phyloP scores from a whole-genome alignment of 1,140 invertebrate species.

The Dufourea novaeangliae region DNA sequence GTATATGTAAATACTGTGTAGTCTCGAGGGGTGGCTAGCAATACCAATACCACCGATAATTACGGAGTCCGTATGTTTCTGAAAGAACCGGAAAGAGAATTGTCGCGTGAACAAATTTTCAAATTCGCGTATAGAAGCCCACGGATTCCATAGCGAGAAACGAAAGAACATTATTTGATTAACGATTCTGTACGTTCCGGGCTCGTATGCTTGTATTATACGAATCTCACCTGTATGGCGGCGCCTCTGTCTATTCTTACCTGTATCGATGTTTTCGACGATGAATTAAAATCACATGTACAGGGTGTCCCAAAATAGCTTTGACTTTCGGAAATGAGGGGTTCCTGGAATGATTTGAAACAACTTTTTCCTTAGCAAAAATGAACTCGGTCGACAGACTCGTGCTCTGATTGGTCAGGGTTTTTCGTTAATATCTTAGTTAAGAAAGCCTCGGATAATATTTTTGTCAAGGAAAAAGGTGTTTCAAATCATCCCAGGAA shows the following conservation, averaged over 20 bases:
- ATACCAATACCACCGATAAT: too few relatives aligned
- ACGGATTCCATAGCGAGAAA: constrained; percentile 39
- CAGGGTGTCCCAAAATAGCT: too few relatives aligned
- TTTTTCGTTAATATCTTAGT: too few relatives aligned
- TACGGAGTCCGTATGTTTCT: constrained; percentile 51
- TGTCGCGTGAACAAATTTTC: constrained; percentile 20
- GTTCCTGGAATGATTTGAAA: too few relatives aligned
- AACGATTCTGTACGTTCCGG: constrained; percentile 53
- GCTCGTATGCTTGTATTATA: constrained; percentile 49
- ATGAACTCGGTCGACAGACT: too few relatives aligned
- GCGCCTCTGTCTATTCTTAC: constrained; percentile 1
- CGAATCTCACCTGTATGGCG: constrained; percentile 16
- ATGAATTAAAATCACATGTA: too few relatives aligned
- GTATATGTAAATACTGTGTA: constrained; percentile 72
- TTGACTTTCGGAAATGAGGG: too few relatives aligned
- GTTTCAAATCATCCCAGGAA: too few relatives aligned
- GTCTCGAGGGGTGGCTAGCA: constrained; percentile 19
- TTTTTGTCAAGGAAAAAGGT: too few relatives aligned
- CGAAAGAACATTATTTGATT: constrained; percentile 44
- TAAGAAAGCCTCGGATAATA: too few relatives aligned
- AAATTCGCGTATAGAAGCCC: constrained; percentile 37
- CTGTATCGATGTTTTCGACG: neutral
- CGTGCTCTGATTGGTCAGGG: too few relatives aligned
- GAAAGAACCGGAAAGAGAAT: neutral
- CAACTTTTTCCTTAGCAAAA: too few relatives aligned